phyloP scores from a whole-genome alignment of 2,113 vertebrate species.

The Eretmodus cyanostictus region DNA sequence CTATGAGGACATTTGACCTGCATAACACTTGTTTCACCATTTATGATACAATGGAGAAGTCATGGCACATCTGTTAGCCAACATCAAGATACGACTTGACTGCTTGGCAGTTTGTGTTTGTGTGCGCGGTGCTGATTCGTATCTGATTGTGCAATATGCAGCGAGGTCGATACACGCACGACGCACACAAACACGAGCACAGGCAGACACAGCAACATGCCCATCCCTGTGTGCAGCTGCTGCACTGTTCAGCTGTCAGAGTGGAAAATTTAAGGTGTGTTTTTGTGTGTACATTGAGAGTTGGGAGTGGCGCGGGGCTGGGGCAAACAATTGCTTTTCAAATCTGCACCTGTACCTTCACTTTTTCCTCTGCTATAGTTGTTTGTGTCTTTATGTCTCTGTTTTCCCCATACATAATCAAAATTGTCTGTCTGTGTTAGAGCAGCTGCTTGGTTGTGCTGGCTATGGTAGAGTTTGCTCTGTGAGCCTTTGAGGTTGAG shows the following conservation, averaged over 20 bases:
- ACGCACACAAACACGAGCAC: neutral
- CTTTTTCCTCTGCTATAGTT: neutral
- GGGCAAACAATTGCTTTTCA: slow-evolving; percentile 33
- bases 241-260: slow-evolving; percentile 53
- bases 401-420: neutral
- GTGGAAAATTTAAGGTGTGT: slow-evolving; percentile 52
- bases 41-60: neutral
- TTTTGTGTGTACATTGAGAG: slow-evolving; percentile 37
- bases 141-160: slow-evolving; percentile 29
- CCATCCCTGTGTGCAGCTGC: slow-evolving; percentile 57
- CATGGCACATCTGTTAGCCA: neutral
- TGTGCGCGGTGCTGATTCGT: neutral
- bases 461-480: neutral
- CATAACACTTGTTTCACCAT: neutral
- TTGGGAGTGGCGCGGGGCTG: slow-evolving; percentile 20
- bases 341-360: slow-evolving; percentile 3
- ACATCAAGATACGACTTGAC: neutral
- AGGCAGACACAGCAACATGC: slow-evolving; percentile 20
- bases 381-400: neutral
- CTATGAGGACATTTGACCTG: neutral
- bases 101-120: neutral
- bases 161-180: neutral
- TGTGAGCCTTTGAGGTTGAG: neutral
- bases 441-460: neutral
- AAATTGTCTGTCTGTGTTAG: neutral